Percentiles rank a stretch among this genome's conserved stretches.
These are phyloP conservation scores for Centruroides sculpturatus DNA, from an alignment of 1,140 invertebrate genomes.

Conservation along the genomic window DNA sequence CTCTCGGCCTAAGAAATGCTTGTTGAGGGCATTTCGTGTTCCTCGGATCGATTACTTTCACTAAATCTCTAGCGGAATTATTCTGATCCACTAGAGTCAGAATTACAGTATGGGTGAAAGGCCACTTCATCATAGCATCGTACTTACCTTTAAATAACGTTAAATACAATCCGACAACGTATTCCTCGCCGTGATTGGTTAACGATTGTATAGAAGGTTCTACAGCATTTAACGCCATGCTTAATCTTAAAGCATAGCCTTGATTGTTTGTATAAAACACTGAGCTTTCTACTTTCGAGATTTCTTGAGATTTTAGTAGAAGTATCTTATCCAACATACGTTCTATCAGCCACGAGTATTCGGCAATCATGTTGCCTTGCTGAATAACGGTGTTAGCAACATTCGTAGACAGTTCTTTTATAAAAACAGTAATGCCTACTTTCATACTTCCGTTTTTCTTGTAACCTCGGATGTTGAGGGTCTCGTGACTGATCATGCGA, in stretches of 20 bases:
- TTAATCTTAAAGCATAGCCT: conserved; percentile 6
- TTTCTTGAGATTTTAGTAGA: not conserved
- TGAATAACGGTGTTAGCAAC: not conserved
- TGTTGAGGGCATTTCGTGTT: conserved; percentile 1
- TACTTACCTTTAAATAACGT: conserved; percentile 11
- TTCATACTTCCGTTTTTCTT: not conserved
- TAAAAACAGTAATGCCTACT: conserved; percentile 2
- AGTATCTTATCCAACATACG: not conserved
- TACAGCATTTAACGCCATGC: not conserved
- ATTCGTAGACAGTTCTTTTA: conserved; percentile 1
- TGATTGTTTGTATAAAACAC: conserved; percentile 8
- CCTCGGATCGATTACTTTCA: conserved; percentile 2
- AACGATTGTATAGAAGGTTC: not conserved
- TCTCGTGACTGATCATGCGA: conserved; percentile 4
- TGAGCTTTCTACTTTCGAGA: conserved; percentile 1
- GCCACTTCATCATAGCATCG: conserved; percentile 15
- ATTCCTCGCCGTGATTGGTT: not conserved
- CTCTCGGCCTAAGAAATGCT: conserved; percentile 3
- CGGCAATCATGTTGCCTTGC: not conserved
- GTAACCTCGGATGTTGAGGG: not conserved
- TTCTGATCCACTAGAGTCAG: conserved; percentile 5
- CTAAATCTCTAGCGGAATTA: not conserved
- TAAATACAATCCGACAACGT: conserved; percentile 10
- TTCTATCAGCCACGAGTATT: conserved; percentile 7
- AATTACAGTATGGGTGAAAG: conserved; percentile 5